phyloP scores from a whole-genome alignment of 2,113 vertebrate species.

The Microcebus lehilahytsara region DNA sequence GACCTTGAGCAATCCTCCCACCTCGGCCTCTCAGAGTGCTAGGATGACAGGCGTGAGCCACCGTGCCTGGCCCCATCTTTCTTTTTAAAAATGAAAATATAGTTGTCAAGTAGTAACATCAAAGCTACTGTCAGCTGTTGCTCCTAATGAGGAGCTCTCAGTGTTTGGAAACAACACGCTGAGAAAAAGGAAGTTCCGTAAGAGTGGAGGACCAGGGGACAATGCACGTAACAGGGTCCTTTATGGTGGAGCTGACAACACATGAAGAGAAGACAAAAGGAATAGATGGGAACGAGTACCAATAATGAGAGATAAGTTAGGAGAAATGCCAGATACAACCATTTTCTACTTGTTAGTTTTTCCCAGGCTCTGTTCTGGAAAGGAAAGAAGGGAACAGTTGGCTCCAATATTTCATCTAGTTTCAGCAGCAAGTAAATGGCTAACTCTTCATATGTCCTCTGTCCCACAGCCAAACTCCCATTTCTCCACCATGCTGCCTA shows the following conservation, averaged over 20 bases:
- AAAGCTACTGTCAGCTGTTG: not conserved
- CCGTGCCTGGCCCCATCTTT: not conserved
- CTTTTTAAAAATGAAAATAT: not conserved
- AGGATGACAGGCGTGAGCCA: too few species aligned
- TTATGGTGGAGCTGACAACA: not conserved
- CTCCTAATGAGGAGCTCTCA: not conserved
- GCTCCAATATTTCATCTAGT: not conserved
- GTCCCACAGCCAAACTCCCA: not conserved
- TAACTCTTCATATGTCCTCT: not conserved
- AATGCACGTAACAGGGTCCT: not conserved
- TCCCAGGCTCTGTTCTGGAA: not conserved
- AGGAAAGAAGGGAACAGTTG: slow-evolving; percentile 28
- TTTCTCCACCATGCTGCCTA: not conserved
- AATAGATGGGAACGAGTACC: not conserved
- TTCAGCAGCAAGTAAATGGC: slow-evolving; percentile 45
- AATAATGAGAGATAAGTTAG: not conserved
- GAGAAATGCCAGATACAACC: not conserved
- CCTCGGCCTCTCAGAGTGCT: too few species aligned
- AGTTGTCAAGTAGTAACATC: not conserved
- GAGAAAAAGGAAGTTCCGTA: not conserved
- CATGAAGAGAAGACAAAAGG: not conserved
- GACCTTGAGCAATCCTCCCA: too few species aligned
- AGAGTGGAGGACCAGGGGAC: not conserved
- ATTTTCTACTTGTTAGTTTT: not conserved
- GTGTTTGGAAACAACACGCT: not conserved